Evolutionary conservation across 1,140 invertebrate species (phyloP), one percentile per base, ranked within the genome.

Genomic region (Drosophila lacertosa): DNA sequence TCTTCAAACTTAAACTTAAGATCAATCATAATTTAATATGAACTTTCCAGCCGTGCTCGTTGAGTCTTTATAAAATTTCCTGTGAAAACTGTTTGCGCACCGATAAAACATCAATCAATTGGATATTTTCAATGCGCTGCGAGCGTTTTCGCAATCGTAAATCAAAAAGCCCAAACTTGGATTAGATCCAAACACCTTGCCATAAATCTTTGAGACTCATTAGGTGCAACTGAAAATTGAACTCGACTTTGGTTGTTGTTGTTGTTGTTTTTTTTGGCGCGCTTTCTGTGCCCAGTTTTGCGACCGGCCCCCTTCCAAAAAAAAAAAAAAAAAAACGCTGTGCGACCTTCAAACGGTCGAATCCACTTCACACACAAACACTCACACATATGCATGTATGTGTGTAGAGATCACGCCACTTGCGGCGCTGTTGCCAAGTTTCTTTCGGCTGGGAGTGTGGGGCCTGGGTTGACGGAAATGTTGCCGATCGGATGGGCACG

Each of bases 141-240:
- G 29, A 84, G 80, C 80, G 60, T 22, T 80, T 73, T 68, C 22
- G 62, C 53, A 53, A 60, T 32, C 77, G 74, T 86, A 86, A 84
- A 84, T 84, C 81, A 86, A 50, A 58, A 48, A 47, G 66, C 48
- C 57, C 76, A 65, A 76, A 86, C 44, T 66, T 69, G 81, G 73
- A 58, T 84, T 86, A 74, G 81, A 84, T 69, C 55, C 39, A 68
- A 79, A 67, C 73, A 73, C 58, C 66, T 80, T 73, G 77, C 77
- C 81, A 84, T 86, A 86, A 84, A 86, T 86, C 77, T 81, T 58
- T 24, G 58, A 63, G 11, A 20, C 75, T 86, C 77, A 81, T 84
- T 86, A 74, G 69, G 64, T 84, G 81, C 81, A 84, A 84, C 77
- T 70, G 60, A 77, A 80, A 77, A 77, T 77, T 68, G 48, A 69